Percentiles rank a stretch among this genome's conserved stretches.
Evolutionary conservation across 2,888 invertebrate species (phyloP).

Genomic region (Sceliomorpha sp.): DNA sequence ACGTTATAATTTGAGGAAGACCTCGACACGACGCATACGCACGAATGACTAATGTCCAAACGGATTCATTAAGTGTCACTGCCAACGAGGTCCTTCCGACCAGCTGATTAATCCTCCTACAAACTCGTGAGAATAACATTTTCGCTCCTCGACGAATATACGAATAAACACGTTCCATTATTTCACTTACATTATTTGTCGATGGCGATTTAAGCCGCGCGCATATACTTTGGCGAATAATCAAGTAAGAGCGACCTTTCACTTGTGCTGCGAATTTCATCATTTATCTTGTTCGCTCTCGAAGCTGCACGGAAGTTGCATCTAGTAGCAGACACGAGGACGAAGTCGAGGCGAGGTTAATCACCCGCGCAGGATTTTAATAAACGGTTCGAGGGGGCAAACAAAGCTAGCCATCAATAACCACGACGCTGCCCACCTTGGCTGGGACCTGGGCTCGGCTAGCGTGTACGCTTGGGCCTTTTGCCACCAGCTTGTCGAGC

Average conservation of each 20-base stretch:
- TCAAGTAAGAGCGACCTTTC: neutral
- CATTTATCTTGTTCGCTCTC: conserved; percentile 30
- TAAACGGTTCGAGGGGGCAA: conserved; percentile 76
- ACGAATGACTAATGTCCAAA: too few species aligned
- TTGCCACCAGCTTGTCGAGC: conserved; percentile 71
- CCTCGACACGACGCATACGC: too few species aligned
- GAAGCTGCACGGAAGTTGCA: conserved; percentile 49
- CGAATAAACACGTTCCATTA: too few species aligned
- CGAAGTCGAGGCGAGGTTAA: conserved; percentile 68
- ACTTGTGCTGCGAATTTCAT: conserved; percentile 8
- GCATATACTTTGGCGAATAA: too few species aligned
- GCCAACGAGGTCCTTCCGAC: too few species aligned
- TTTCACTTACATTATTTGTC: too few species aligned
- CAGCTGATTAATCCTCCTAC: too few species aligned
- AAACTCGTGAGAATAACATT: too few species aligned
- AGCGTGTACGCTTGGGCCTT: conserved; percentile 54
- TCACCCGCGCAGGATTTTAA: conserved; percentile 75
- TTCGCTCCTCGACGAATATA: too few species aligned
- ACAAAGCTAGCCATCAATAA: conserved; percentile 78
- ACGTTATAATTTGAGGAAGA: too few species aligned
- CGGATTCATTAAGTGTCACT: too few species aligned
- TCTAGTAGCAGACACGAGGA: conserved; percentile 65
- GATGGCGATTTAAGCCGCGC: too few species aligned
- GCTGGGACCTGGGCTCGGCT: conserved; percentile 31
- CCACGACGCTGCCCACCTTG: conserved; percentile 58